Conservation (phyloP, 2,888 invertebrate species). For the Pseudoips prasinana region DNA sequence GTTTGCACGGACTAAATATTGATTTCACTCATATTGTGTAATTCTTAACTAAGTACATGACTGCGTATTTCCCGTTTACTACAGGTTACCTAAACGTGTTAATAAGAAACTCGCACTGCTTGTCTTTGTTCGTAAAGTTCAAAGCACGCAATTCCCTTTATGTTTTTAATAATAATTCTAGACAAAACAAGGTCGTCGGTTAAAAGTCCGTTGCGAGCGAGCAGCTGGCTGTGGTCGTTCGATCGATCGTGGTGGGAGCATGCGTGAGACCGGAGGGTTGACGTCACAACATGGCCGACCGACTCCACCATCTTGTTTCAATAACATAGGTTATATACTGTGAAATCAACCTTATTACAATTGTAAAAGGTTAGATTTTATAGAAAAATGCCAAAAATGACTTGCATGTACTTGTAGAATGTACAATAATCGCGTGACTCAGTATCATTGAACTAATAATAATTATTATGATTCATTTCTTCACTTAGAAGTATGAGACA, state of each 20-base stretch:
- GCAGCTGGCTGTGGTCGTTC: constrained; percentile 30
- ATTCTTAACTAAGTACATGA: no score
- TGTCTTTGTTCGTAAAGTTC: constrained; percentile 2
- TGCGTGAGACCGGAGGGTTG: constrained; percentile 29
- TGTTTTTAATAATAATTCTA: constrained; percentile 17
- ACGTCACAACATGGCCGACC: constrained; percentile 34
- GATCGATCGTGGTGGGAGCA: constrained; percentile 12
- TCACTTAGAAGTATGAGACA: no score
- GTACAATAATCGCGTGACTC: constrained; percentile 1
- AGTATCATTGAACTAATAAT: not conserved
- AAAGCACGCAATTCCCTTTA: constrained; percentile 14
- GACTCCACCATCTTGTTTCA: constrained; percentile 11
- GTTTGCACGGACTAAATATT: no score
- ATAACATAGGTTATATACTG: not conserved
- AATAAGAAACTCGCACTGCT: no score
- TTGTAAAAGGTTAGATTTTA: no score
- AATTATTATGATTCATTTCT: no score
- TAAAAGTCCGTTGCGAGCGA: constrained; percentile 29
- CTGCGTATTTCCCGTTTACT: no score
- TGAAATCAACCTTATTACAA: constrained; percentile 13
- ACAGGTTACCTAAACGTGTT: no score
- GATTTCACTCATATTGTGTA: no score
- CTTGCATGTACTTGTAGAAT: not conserved
- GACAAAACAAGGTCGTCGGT: constrained; percentile 23
- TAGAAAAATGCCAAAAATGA: no score